Evolutionary conservation across 2,113 vertebrate species (phyloP).

Genomic region (Rhynchopsitta pachyrhyncha): DNA sequence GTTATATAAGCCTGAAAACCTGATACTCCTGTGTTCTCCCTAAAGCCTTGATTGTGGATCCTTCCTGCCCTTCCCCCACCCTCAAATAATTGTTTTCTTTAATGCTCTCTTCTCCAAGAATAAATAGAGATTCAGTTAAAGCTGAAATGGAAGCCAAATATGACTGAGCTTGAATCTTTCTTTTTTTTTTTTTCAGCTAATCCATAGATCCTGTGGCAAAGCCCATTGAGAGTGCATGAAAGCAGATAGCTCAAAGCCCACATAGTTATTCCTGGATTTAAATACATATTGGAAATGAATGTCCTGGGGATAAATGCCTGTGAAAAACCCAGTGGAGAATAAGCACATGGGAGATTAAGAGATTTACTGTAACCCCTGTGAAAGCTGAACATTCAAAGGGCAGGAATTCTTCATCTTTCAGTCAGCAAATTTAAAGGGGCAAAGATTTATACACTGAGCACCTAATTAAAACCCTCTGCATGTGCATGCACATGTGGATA

Average conservation of each 20-base stretch:
- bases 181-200: neutral
- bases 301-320: constrained; percentile 28
- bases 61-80: neutral
- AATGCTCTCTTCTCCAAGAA: neutral
- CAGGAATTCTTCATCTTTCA: constrained; percentile 36
- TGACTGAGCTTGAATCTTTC: neutral
- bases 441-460: neutral
- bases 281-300: constrained; percentile 52
- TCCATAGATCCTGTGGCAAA: neutral
- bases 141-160: constrained; percentile 26
- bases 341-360: constrained; percentile 64
- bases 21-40: neutral
- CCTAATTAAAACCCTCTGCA: neutral
- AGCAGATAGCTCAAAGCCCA: constrained; percentile 42
- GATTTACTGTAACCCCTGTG: constrained; percentile 51
- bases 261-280: constrained; percentile 42
- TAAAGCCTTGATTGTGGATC: neutral
- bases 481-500: neutral
- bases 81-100: constrained; percentile 27
- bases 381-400: constrained; percentile 53
- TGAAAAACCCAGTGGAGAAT: constrained; percentile 35
- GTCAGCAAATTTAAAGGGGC: constrained; percentile 40
- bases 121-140: constrained; percentile 4
- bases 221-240: neutral
- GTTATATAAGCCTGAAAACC: neutral